Base-by-base conservation (phyloP, 2,797 vertebrate genomes). In the Acipenser ruthenus region DNA sequence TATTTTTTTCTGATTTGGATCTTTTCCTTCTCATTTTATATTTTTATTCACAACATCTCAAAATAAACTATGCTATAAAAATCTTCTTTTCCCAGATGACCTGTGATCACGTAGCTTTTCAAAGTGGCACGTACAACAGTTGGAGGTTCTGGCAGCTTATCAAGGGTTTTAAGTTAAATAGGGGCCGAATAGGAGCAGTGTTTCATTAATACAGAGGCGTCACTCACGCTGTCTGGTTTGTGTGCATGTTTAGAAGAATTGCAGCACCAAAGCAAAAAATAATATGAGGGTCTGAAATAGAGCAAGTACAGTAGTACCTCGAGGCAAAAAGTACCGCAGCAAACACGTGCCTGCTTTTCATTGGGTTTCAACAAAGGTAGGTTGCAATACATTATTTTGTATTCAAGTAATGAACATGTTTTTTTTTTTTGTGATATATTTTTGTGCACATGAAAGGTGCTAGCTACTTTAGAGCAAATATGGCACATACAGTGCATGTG, bases 131-230 rank as follows among this genome's bases (percentile, higher is more conserved):
- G 49, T 79, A 73, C 62, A 64, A 66, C 37, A 23, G 68, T 55
- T 50, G 65, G 62, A 37, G 62, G 56, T 63, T 65, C 64, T 75
- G 71, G 71, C 66, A 65, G 7, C 10, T 55, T 7, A 49, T 74
- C 65, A 62, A 66, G n/a, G 10, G 64, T 77, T 71, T 72, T 60
- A 60, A 71, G 63, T 67, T 69, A 69, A 70, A 75, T 69, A 70
- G 59, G 50, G 65, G 63, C 62, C 50, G 69, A 66, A 67, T 52
- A 71, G 60, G 51, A 69, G 52, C 23, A 10, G 50, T 56, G 18
- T 51, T 12, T 66, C 58, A 65, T 69, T 73, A 61, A 50, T 48
- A 63, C 49, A 53, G 55, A 56, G 58, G 51, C n/a, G 52, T 60
- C 68, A 61, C 23, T 11, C 8, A 10, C 9, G 8, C 3, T 63